Base-by-base conservation (phyloP, 2,113 vertebrate genomes). In the Serilophus lunatus region DNA sequence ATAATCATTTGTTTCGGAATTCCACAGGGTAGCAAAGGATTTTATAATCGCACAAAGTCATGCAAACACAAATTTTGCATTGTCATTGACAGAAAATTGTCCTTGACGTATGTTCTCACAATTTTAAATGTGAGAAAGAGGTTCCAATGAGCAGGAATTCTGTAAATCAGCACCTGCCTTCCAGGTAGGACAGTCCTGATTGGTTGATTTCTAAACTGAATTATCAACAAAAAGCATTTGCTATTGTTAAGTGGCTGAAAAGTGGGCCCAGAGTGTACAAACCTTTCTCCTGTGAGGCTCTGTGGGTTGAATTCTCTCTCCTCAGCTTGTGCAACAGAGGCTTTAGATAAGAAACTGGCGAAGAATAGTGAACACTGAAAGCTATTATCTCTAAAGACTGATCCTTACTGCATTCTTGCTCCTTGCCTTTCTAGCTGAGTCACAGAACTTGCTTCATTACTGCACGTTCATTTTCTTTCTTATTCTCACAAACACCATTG, bases 331-430 rank as follows among this genome's bases (percentile, higher is more conserved):
- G 61, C 91, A 81, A 93, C 60, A 18, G 78, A 92, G 59, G 83
- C 51, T 95, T 85, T 82, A 93, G 91, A 91, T 84, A 93, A 89
- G 72, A 50, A 74, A 47, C 50, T 38, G 60, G n/a, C 49, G 61
- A 95, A 85, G 80, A 95, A 76, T 20, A 92, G 84, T 75, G 88
- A 93, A 49, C 24, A n/a, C 47, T 54, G 81, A 74, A 83, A 92
- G 75, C 61, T 64, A 50, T 92, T 93, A 78, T 79, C 69, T 90
- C 76, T 64, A 45, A 96, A 93, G 90, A 51, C 70, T 82, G 65
- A 70, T 95, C 89, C 94, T 93, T 96, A 90, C 93, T 83, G 85
- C 64, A 70, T 96, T 91, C 59, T 47, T 85, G 82, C 85, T 94
- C 95, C 93, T 79, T 82, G 49, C 79, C 29, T 85, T 90, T 90